phyloP scores from a whole-genome alignment of 2,113 vertebrate species.

The Diphyllodes magnificus region DNA sequence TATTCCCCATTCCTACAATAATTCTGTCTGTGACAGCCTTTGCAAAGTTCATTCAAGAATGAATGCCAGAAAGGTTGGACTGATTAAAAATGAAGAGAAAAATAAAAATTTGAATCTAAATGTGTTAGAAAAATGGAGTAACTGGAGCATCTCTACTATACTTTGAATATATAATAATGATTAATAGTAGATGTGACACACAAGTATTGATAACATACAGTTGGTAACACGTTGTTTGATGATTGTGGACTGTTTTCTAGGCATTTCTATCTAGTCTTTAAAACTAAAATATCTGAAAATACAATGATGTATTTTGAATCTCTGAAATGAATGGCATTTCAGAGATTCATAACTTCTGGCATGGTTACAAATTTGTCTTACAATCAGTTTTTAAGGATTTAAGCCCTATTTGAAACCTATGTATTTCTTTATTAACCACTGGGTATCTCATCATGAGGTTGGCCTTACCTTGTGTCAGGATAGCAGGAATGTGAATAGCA shows the following conservation, averaged over 20 bases:
- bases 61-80: not conserved
- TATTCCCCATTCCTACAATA: not conserved
- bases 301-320: not conserved
- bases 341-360: not conserved
- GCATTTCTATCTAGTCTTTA: not conserved
- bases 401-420: not conserved
- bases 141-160: not conserved
- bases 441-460: accelerated
- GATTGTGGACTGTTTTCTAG: not conserved
- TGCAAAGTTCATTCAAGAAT: not conserved
- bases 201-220: not conserved
- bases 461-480: not conserved
- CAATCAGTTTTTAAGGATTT: not conserved
- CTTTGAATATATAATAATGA: not conserved
- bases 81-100: not conserved
- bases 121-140: not conserved
- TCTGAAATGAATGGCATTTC: not conserved
- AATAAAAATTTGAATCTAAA: not conserved
- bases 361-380: not conserved
- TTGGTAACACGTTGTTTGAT: not conserved
- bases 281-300: not conserved
- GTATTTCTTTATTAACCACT: not conserved
- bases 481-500: accelerated
- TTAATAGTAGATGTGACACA: not conserved
- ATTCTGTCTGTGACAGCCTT: not conserved